Percentiles rank a stretch among this genome's conserved stretches.
These are phyloP conservation scores for Drosophila novamexicana DNA, from an alignment of 1,140 invertebrate species.

Conservation along the genomic window DNA sequence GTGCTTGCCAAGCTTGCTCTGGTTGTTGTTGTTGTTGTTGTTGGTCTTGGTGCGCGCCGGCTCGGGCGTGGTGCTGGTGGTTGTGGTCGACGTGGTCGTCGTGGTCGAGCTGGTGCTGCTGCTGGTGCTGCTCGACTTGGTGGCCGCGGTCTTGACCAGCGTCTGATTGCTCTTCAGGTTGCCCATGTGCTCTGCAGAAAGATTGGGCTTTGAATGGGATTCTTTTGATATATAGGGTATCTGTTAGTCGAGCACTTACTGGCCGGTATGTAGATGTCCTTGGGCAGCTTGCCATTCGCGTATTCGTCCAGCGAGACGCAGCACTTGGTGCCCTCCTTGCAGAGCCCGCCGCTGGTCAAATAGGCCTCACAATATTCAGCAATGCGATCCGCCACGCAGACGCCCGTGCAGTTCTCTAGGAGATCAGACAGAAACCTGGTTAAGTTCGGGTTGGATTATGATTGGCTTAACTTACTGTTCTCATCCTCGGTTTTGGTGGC, in stretches of 20 bases:
- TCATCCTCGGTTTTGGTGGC: constrained; percentile 55
- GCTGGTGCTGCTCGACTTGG: constrained; percentile 45
- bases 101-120: constrained; percentile 33
- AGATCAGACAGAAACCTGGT: neutral
- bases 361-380: constrained; percentile 94
- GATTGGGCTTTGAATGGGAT: neutral
- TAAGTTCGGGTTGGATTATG: neutral
- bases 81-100: constrained; percentile 45
- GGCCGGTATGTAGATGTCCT: constrained; percentile 89
- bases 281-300: constrained; percentile 87
- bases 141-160: constrained; percentile 49
- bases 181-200: constrained; percentile 67
- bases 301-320: constrained; percentile 91
- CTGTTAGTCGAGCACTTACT: constrained; percentile 68
- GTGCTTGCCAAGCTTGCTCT: constrained; percentile 66
- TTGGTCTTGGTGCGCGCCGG: constrained; percentile 81
- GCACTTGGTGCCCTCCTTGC: constrained; percentile 89
- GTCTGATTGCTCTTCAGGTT: constrained; percentile 69
- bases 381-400: constrained; percentile 92
- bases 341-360: constrained; percentile 88
- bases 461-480: constrained; percentile 49
- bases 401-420: constrained; percentile 88
- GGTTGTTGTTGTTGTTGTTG: constrained; percentile 47
- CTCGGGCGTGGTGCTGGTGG: constrained; percentile 71
- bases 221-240: neutral